Conservation (phyloP, 2,888 invertebrate genomes). For the Penaeus monodon region DNA sequence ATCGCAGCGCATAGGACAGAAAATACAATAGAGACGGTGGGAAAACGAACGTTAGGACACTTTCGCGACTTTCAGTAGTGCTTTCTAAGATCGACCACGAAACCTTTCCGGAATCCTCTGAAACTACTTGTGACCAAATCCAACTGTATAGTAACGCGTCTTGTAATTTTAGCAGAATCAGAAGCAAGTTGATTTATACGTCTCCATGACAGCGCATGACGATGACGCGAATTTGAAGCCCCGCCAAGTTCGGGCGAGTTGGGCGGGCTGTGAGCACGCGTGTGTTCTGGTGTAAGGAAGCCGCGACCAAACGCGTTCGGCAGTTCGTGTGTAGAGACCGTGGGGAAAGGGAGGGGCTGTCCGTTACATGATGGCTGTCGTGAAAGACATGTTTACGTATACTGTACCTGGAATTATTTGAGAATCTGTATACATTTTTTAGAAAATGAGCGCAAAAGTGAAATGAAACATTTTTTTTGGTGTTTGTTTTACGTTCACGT, state of each 20-base stretch:
- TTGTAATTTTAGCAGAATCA: background rate
- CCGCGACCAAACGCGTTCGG: slow-evolving; percentile 17
- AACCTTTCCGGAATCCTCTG: background rate
- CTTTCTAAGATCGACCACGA: background rate
- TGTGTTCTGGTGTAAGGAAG: slow-evolving; percentile 41
- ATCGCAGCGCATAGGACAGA: slow-evolving; percentile 4
- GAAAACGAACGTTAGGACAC: slow-evolving; percentile 33
- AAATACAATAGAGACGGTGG: slow-evolving; percentile 32
- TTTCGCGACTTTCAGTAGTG: background rate
- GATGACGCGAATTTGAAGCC: slow-evolving; percentile 16
- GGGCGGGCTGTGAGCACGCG: slow-evolving; percentile 29
- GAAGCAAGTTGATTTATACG: background rate
- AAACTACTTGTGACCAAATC: too few relatives aligned
- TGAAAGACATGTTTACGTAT: slow-evolving; percentile 18
- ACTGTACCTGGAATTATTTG: background rate
- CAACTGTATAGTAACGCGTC: too few relatives aligned
- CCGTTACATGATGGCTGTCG: background rate
- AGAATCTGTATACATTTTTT: background rate
- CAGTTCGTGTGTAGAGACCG: slow-evolving; percentile 49
- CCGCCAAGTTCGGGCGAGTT: slow-evolving; percentile 19
- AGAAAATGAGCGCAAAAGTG: too few relatives aligned
- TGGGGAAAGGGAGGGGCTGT: slow-evolving; percentile 28
- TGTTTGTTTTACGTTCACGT: too few relatives aligned
- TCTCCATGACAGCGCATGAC: background rate
- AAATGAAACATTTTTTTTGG: too few relatives aligned